Evolutionary conservation across 2,797 vertebrate species (phyloP), one percentile per base, ranked within the genome.

Genomic region (Kryptolebias ocellatus): DNA sequence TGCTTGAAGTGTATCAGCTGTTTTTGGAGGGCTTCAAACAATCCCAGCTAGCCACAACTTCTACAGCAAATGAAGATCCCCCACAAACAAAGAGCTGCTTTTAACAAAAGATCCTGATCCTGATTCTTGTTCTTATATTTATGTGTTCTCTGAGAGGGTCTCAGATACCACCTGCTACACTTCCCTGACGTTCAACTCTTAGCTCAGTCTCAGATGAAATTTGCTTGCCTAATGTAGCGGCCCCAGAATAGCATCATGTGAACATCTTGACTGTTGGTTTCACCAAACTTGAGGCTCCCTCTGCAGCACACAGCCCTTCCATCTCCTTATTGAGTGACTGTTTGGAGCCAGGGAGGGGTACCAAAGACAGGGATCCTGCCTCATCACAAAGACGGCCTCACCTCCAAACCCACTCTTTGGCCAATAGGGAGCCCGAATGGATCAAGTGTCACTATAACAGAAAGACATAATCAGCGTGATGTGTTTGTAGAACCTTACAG

Each of bases 381-480:
- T 70, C 78, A 12, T 8, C 16, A n/a, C 64, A 51, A 72, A 53
- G 47, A 61, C 60, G 64, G 74, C 83, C 86, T 85, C 11, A 80
- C 87, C 86, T 75, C 80, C 60, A 2, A 11, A 59, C 53, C 12
- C 20, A 44, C 24, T 39, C 61, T 63, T 70, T 20, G 67, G 77
- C 97, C 97, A 98, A 97, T 97, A 68, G 74, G 92, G 84, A 85
- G 58, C 82, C 79, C n/a, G 70, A 71, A 75, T 42, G 61, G 94
- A 95, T 98, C 95, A 64, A 79, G 83, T 97, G 93, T 96, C 96
- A 94, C 93, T 97, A 98, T 97, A 98, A 97, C 94, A 95, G 82
- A 92, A 92, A 92, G 92, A 91, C 86, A 83, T 89, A 93, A 89
- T 92, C 92, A 85, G 88, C 90, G 88, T n/a, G 87, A 89, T 83